phyloP scores from a whole-genome alignment of 2,888 invertebrate species.

The Podotricha telesiphe region DNA sequence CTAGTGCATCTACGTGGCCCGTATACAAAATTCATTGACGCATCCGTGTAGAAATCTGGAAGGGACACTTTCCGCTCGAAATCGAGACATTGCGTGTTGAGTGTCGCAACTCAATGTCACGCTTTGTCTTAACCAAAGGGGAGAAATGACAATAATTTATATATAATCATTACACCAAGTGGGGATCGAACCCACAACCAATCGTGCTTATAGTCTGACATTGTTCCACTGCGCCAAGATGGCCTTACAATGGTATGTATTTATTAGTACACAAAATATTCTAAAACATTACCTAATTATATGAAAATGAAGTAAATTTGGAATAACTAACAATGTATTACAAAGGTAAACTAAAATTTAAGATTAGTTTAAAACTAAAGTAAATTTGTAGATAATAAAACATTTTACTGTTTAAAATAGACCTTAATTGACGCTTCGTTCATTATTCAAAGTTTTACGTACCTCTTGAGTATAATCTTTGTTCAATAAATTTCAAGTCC shows the following conservation, averaged over 20 bases:
- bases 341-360: not conserved
- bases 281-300: too few relatives aligned
- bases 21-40: slow-evolving; percentile 65
- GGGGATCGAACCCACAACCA: too few relatives aligned
- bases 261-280: too few relatives aligned
- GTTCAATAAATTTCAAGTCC: not conserved
- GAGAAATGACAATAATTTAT: too few relatives aligned
- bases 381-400: not conserved
- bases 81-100: too few relatives aligned
- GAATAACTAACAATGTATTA: not conserved
- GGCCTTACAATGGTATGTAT: too few relatives aligned
- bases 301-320: not conserved
- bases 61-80: too few relatives aligned
- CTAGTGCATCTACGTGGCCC: slow-evolving; percentile 74
- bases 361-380: not conserved
- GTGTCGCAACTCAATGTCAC: too few relatives aligned
- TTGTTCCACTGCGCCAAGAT: too few relatives aligned
- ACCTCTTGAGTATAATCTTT: slow-evolving; percentile 1
- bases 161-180: too few relatives aligned
- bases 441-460: not conserved
- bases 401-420: slow-evolving; percentile 6
- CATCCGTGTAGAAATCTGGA: slow-evolving; percentile 22
- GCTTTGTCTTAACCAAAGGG: too few relatives aligned
- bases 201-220: too few relatives aligned
- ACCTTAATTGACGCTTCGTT: not conserved